Evolutionary conservation across 1,140 invertebrate species (phyloP), one percentile per base, ranked within the genome.

Genomic region (Maniola jurtina): DNA sequence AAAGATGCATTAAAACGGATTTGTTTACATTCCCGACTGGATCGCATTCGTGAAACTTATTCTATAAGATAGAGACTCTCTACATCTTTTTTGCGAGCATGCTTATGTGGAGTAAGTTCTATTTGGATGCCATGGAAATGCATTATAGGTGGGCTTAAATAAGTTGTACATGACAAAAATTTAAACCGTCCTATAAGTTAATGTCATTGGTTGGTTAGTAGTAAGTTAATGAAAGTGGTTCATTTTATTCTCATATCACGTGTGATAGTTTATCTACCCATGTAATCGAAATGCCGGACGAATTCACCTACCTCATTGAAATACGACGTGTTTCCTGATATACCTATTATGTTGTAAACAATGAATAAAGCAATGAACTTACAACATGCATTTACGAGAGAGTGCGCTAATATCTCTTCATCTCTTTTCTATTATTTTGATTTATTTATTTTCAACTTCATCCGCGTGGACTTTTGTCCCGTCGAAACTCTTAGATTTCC

Each of bases 191-290:
- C 58, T 61, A 70, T 10, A 45, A 58, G 63, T 66, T 45, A 66
- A 25, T 25, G 25, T 25, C 25, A 25, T 25, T 25, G 25, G 25
- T 25, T 34, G 2, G 52, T 16, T 66, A 66, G 45, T 62, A 55
- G 36, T 66, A 63, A 66, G 45, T 50, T 54, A 62, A 66, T 54
- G 68, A 70, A 70, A 70, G 68, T 70, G 48, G 38, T 8, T 40
- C 14, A 54, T 62, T 70, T 45, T 15, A 54, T 58, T 42, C 48
- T 52, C 68, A 60, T 58, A 59, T 61, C 68, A 70, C 68, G 64
- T 58, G 45, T 34, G 38, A 50, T 59, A 59, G 14, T 70, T 66
- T 70, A 70, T 66, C 47, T 62, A 66, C 13, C 36, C 25, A 48
- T 47, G 55, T 59, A 66, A 61, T 58, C 52, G 52, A 0, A 34